phyloP scores from a whole-genome alignment of 2,113 vertebrate species.

The Turnix velox region DNA sequence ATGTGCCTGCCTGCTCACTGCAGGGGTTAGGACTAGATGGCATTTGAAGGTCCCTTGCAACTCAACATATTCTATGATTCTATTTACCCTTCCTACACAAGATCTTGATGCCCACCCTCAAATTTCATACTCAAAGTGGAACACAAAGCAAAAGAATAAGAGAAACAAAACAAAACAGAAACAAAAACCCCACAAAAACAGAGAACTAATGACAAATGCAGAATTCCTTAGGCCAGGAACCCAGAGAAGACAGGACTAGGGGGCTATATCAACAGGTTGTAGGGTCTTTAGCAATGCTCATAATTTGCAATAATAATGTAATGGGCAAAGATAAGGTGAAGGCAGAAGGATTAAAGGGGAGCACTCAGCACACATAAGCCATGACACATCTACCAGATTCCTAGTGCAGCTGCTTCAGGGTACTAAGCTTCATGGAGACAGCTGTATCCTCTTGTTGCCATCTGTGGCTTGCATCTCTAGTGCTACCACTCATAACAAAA shows the following conservation, averaged over 20 bases:
- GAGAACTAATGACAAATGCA: not conserved
- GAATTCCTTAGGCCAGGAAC: not conserved
- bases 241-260: not conserved
- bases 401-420: slow-evolving; percentile 42
- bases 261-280: not conserved
- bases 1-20: too few species aligned
- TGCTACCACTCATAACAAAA: not conserved
- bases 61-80: too few species aligned
- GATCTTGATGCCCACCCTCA: not conserved
- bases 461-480: slow-evolving; percentile 26
- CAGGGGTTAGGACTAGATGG: too few species aligned
- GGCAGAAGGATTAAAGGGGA: slow-evolving; percentile 37
- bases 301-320: slow-evolving; percentile 25
- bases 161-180: not conserved
- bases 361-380: not conserved
- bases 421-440: slow-evolving; percentile 37
- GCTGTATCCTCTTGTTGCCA: slow-evolving; percentile 43
- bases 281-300: not conserved
- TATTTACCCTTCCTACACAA: not conserved
- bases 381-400: slow-evolving; percentile 41
- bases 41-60: too few species aligned
- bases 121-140: not conserved
- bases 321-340: slow-evolving; percentile 9
- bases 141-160: not conserved
- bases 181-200: not conserved